Evolutionary conservation across 2,113 vertebrate species (phyloP).

Genomic region (Nyctereutes procyonoides): DNA sequence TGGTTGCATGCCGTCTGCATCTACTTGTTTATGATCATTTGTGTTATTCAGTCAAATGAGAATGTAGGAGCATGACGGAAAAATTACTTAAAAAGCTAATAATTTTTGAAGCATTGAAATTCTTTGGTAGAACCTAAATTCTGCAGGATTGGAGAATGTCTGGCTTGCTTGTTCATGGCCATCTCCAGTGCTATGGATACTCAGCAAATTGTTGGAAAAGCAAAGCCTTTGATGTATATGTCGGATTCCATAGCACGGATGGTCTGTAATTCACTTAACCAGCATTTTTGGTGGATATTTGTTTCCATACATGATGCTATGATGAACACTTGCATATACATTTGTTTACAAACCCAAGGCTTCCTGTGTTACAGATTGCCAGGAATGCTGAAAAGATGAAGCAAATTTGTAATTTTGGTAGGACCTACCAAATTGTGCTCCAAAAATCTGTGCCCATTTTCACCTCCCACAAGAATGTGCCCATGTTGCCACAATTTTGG

Average conservation of each 20-base stretch:
- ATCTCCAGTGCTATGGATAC: not conserved
- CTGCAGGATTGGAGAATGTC: not conserved
- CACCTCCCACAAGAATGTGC: not conserved
- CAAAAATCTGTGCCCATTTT: not conserved
- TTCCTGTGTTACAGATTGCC: not conserved
- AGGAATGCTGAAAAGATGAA: not conserved
- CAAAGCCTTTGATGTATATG: not conserved
- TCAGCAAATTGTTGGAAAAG: not conserved
- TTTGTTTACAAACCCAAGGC: not conserved
- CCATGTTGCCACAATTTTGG: not conserved
- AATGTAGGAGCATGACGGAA: not conserved
- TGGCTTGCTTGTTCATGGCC: not conserved
- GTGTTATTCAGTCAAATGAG: not conserved
- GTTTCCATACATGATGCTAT: not conserved
- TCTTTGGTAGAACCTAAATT: not conserved
- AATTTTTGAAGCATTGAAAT: not conserved
- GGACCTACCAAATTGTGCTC: not conserved
- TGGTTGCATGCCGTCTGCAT: not conserved
- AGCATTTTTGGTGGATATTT: not conserved
- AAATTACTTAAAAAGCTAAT: conserved; percentile 5
- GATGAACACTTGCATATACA: not conserved
- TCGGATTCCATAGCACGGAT: not conserved
- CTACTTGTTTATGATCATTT: not conserved
- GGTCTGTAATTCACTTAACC: not conserved
- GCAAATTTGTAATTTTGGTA: not conserved